Base-by-base conservation (phyloP, 2,888 invertebrate species). In the Nymphalis polychloros region DNA sequence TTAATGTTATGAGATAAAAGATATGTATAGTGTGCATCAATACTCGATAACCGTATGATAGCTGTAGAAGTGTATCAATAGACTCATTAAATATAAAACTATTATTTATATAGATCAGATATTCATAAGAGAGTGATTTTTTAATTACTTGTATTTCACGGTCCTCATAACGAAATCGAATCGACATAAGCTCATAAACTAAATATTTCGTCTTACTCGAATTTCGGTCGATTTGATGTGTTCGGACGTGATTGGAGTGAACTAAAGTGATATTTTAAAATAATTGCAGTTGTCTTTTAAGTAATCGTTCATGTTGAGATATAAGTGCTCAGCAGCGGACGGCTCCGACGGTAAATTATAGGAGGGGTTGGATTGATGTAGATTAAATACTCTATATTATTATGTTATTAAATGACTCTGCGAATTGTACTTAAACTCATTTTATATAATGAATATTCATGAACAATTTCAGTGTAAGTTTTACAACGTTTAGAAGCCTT, bases 171-270 rank as follows among this genome's bases (percentile, higher is more conserved):
- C 80, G 81, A 83, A 78, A 81, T 77, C 78, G 76, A 84, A 84
- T 1, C 80, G 78, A 73, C 81, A 87, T 87, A 81, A 76, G 72
- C 75, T 76, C 82, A 79, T 85, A 84, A 85, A 73, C 74, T 85
- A 84, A 84, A 86, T 82, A 80, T 79, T 78, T 82, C 83, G 83
- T 84, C 80, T 79, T 80, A 84, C 83, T 86, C 77, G 78, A 79
- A 80, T 82, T 84, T 86, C 80, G 80, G 83, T 81, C 75, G 79
- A 78, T 81, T 81, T 86, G 81, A 82, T 83, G 81, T 79, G 79
- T 82, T 83, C 75, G 80, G 77, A 83, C n/a, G 55, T n/a, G 20
- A 55, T 85, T 82, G 78, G 79, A 82, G 77, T 77, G 80, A 77
- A 75, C 74, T 81, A 81, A 78, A 79, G 80, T 77, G 79, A 67